phyloP scores from a whole-genome alignment of 2,797 vertebrate genomes.

The Sebastes oblongus region DNA sequence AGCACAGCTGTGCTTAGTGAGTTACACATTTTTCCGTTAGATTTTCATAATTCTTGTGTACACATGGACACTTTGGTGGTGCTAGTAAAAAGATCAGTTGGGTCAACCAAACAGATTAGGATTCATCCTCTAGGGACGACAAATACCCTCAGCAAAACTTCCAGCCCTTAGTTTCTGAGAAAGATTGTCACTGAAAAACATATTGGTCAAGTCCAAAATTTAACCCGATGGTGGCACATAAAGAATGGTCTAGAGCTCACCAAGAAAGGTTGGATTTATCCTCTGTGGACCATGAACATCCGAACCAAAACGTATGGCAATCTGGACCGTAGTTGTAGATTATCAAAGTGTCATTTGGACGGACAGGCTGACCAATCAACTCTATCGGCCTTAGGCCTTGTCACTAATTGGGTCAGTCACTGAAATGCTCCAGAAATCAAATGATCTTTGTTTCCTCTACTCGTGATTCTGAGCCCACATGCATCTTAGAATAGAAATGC shows the following conservation, averaged over 20 bases:
- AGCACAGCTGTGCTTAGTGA: no score
- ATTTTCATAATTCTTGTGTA: not conserved
- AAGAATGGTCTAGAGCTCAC: not conserved
- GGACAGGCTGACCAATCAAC: not conserved
- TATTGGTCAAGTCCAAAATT: not conserved
- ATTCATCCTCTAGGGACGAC: not conserved
- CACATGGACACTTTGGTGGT: not conserved
- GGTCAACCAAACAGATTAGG: not conserved
- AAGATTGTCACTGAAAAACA: not conserved
- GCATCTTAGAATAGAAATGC: constrained; percentile 2
- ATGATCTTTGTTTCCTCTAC: constrained; percentile 2
- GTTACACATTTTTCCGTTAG: no score
- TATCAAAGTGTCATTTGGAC: not conserved
- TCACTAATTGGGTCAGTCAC: not conserved
- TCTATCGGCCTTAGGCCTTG: not conserved
- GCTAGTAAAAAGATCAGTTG: not conserved
- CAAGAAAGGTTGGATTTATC: not conserved
- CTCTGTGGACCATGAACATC: not conserved
- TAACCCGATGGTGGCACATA: not conserved
- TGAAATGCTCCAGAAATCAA: constrained; percentile 3
- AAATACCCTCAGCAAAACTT: not conserved
- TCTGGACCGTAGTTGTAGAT: not conserved
- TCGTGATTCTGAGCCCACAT: not conserved
- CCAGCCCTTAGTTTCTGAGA: not conserved
- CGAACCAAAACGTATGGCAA: not conserved